phyloP scores from a whole-genome alignment of 2,888 invertebrate genomes.

The Tenthredo mesomela region DNA sequence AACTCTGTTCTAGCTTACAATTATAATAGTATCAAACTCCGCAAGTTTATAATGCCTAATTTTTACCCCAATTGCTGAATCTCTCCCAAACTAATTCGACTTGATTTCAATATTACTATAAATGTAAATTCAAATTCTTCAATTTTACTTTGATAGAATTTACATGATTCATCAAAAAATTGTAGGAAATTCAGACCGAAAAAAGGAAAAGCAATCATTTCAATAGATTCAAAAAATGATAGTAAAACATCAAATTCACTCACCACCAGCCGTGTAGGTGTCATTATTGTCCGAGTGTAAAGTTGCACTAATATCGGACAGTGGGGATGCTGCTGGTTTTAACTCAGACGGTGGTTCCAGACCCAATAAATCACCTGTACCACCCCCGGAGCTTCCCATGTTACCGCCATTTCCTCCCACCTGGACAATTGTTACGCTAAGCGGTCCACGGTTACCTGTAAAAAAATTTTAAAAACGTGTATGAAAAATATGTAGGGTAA shows the following conservation, averaged over 20 bases:
- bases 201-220: background rate
- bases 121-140: background rate
- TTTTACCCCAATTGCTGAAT: background rate
- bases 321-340: conserved; percentile 72
- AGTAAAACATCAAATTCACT: conserved; percentile 7
- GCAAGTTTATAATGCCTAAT: background rate
- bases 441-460: conserved; percentile 75
- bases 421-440: conserved; percentile 75
- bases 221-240: background rate
- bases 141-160: background rate
- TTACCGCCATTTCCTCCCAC: conserved; percentile 68
- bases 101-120: background rate
- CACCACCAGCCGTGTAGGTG: conserved; percentile 68
- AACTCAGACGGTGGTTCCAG: conserved; percentile 71
- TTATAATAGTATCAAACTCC: background rate
- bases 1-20: background rate
- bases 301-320: conserved; percentile 73
- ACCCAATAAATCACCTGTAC: conserved; percentile 71
- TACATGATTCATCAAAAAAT: background rate
- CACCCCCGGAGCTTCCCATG: conserved; percentile 64
- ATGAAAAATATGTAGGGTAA: background rate
- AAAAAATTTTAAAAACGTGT: conserved; percentile 28
- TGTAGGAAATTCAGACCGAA: background rate
- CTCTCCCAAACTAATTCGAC: background rate
- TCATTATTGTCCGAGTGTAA: conserved; percentile 74